Evolutionary conservation across 2,113 vertebrate genomes (phyloP).

Genomic region (Podarcis muralis): DNA sequence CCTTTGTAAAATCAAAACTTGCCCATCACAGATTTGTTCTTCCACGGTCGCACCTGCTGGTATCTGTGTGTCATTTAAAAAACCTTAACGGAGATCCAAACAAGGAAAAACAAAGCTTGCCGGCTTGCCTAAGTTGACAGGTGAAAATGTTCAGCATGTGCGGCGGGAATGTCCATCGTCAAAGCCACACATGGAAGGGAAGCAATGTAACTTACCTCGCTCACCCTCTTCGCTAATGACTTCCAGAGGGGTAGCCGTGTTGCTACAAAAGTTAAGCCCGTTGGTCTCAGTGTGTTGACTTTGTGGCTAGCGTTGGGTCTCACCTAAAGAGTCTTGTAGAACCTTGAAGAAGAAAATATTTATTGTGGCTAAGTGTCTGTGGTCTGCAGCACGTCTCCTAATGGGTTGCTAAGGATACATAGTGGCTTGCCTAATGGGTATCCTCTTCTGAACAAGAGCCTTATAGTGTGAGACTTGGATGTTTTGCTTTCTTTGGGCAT

Average conservation of each 20-base stretch:
- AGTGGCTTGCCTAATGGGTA: background rate
- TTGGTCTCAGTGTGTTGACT: too few relatives aligned
- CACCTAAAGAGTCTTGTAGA: too few relatives aligned
- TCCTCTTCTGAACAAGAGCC: too few relatives aligned
- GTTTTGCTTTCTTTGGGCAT: background rate
- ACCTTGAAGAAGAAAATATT: too few relatives aligned
- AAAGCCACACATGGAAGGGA: background rate
- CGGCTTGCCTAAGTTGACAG: background rate
- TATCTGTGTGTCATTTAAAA: background rate
- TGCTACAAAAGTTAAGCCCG: background rate
- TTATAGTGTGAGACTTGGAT: background rate
- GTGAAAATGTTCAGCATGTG: background rate
- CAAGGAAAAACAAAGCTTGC: accelerated
- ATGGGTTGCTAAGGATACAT: too few relatives aligned
- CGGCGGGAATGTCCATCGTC: background rate
- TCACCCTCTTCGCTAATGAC: background rate
- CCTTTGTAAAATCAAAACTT: background rate
- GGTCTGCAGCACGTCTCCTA: too few relatives aligned
- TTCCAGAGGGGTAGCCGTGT: background rate
- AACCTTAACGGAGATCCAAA: background rate
- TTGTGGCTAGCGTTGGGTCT: too few relatives aligned
- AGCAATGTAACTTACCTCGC: background rate
- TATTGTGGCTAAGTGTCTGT: too few relatives aligned
- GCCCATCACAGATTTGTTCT: background rate
- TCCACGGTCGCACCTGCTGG: background rate